phyloP scores from a whole-genome alignment of 2,113 vertebrate species.

The Sylvia atricapilla region DNA sequence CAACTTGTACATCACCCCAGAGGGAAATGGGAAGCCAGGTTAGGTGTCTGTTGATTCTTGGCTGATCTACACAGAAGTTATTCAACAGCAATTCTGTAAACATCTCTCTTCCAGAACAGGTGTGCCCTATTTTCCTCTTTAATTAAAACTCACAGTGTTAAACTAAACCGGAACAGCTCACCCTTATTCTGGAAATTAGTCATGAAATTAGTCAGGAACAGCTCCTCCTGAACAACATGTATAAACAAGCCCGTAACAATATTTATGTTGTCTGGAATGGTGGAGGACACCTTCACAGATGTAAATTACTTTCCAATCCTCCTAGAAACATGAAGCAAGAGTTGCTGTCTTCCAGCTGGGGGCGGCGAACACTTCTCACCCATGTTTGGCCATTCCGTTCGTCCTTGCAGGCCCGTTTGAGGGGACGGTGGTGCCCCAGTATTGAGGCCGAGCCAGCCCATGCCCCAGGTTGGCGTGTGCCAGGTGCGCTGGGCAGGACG shows the following conservation, averaged over 20 bases:
- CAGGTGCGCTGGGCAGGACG: neutral
- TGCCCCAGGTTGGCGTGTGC: rapidly evolving
- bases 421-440: neutral
- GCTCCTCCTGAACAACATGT: neutral
- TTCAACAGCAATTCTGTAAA: conserved; percentile 6
- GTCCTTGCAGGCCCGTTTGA: neutral
- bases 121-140: conserved; percentile 22
- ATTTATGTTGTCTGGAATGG: neutral
- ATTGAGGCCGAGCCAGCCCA: neutral
- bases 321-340: neutral
- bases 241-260: conserved; percentile 3
- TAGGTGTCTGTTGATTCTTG: neutral
- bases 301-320: neutral
- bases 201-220: conserved; percentile 10
- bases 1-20: neutral
- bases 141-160: neutral
- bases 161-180: conserved; percentile 1
- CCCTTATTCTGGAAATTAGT: conserved; percentile 32
- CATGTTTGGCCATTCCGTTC: rapidly evolving
- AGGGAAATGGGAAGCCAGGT: neutral
- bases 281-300: neutral
- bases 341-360: neutral
- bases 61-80: neutral
- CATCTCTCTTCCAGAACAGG: neutral
- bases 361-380: neutral